Conservation (phyloP, 2,888 invertebrate genomes). For the Sphecodes monilicornis region DNA sequence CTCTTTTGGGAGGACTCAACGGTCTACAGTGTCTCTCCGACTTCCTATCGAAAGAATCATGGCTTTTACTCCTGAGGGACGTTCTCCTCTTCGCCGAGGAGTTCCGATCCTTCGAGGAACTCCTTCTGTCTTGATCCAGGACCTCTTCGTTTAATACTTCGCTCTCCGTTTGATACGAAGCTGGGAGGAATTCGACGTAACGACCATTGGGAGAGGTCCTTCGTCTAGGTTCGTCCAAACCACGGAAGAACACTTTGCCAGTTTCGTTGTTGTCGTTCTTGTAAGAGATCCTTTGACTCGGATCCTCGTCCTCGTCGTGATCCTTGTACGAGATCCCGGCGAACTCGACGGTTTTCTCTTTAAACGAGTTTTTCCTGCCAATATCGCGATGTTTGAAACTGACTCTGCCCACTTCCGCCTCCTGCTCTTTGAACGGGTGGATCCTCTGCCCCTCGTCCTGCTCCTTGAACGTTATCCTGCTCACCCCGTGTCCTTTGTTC, state of each 20-base stretch:
- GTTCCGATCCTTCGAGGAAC: constrained; percentile 51
- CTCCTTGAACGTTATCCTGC: constrained; percentile 68
- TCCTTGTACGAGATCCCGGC: constrained; percentile 54
- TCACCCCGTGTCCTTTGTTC: constrained; percentile 59
- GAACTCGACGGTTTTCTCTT: constrained; percentile 61
- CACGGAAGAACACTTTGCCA: constrained; percentile 27
- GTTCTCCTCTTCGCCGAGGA: constrained; percentile 38
- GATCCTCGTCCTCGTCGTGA: constrained; percentile 20
- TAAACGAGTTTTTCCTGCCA: constrained; percentile 52
- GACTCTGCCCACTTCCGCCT: constrained; percentile 24
- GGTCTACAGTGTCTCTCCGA: constrained; percentile 78
- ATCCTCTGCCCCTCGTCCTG: constrained; percentile 62
- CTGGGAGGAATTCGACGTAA: constrained; percentile 60
- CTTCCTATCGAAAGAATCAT: constrained; percentile 51
- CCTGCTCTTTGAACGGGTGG: constrained; percentile 59
- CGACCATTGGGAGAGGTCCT: constrained; percentile 56
- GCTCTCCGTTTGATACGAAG: constrained; percentile 40
- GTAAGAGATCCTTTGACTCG: constrained; percentile 19
- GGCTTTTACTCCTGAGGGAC: constrained; percentile 45
- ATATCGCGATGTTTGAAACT: constrained; percentile 52
- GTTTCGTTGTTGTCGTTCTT: constrained; percentile 25
- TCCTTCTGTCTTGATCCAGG: constrained; percentile 24
- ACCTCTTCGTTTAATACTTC: constrained; percentile 36
- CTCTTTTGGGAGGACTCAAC: constrained; percentile 75
- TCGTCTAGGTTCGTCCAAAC: constrained; percentile 41